Base-by-base conservation (phyloP, 64 coral and sea anemone genomes). In the Montipora foliosa region DNA sequence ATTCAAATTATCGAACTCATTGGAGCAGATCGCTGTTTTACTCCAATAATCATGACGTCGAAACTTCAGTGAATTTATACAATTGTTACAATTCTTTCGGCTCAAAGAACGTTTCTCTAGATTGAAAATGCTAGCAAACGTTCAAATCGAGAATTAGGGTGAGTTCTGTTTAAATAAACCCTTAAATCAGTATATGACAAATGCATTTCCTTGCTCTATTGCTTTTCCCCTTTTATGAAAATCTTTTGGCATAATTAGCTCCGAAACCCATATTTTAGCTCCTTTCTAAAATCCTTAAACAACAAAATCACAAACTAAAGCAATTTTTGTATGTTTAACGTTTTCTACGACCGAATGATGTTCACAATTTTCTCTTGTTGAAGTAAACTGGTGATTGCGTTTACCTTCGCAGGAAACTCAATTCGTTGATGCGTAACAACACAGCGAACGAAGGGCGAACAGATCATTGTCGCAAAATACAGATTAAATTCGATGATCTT, bases 401-500 rank as follows among this genome's bases (percentile, higher is more conserved):
- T 71, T 15, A 22, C 45, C 62, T 86, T 48, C 17, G 66, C 66
- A 86, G 82, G 82, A 86, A 86, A 86, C 82, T 86, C 82, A 86
- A 72, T 67, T 86, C 82, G 66, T 13, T 72, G 82, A 72, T 17
- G 82, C 82, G 82, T 70, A 86, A 86, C 82, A 13, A 8, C 44
- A 5, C 44, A 72, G 47, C 8, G 9, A 50, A 2, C 10, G 29
- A 49, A 71, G 16, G 58, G 81, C 60, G 29, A 84, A 67, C 64
- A 86, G 71, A 70, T 47, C 6, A 50, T 21, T 14, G 13, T 37
- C 37, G 37, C 37, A 72, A 71, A 51, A 10, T 60, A 44, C 49
- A 71, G 44, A 8, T 20, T 4, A 22, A 21, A 4, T 72, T 21
- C 16, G 8, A 9, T 19, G 11, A 17, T 50, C 8, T 78, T 71